Evolutionary conservation across 2,888 invertebrate genomes (phyloP).

Genomic region (Microchrysa polita): DNA sequence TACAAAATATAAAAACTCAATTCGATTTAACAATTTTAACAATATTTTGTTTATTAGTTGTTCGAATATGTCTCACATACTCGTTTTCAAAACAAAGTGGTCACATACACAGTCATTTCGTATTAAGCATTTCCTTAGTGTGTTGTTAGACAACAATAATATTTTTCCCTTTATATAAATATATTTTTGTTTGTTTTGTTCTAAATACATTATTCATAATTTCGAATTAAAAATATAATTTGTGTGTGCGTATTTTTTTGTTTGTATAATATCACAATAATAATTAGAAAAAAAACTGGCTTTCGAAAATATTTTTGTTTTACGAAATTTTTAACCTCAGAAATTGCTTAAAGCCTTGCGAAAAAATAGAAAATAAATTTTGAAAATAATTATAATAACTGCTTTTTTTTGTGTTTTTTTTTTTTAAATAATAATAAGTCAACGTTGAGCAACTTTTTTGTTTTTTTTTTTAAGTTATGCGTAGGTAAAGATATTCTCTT

Average conservation of each 20-base stretch:
- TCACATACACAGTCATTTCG: neutral
- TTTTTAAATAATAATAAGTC: neutral
- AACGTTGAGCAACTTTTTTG: neutral
- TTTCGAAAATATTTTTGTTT: conserved; percentile 3
- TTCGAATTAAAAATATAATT: conserved; percentile 6
- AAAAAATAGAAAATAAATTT: neutral
- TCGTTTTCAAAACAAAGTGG: neutral
- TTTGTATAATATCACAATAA: conserved; percentile 39
- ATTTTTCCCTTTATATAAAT: neutral
- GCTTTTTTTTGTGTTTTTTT: neutral
- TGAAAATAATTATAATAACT: neutral
- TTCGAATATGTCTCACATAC: conserved; percentile 11
- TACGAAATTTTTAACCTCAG: neutral
- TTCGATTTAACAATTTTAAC: conserved; percentile 36
- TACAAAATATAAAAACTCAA: no score
- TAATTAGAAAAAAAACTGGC: conserved; percentile 23
- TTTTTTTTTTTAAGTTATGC: conserved; percentile 13
- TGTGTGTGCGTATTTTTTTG: neutral
- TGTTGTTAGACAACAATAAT: neutral
- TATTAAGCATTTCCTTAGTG: neutral
- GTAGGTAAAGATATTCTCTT: conserved; percentile 25
- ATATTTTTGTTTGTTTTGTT: conserved; percentile 2
- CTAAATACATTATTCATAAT: conserved; percentile 13
- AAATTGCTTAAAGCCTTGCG: neutral
- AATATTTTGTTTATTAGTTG: conserved; percentile 34